Conservation (phyloP, 2,113 vertebrate genomes). For the Pardalotus punctatus region DNA sequence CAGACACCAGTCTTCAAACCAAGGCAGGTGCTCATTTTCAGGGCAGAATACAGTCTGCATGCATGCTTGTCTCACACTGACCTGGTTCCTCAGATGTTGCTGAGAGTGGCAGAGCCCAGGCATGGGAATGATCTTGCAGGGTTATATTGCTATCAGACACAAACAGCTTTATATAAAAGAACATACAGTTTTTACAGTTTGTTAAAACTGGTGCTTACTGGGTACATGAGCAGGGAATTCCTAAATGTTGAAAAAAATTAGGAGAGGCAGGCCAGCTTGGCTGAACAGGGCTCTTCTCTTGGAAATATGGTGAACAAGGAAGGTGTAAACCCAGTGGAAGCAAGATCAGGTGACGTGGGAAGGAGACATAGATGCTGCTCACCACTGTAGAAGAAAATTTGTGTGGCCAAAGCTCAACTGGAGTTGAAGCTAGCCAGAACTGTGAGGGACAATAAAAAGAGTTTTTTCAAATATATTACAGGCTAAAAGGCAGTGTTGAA, state of each 20-base stretch:
- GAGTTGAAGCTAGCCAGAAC: background rate
- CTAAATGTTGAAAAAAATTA: background rate
- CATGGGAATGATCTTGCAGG: background rate
- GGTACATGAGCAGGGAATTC: background rate
- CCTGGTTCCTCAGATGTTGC: background rate
- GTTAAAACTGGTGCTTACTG: background rate
- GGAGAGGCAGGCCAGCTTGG: accelerated
- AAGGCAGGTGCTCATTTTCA: too few relatives aligned
- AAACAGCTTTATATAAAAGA: background rate
- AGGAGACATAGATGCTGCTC: background rate
- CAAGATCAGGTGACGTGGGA: background rate
- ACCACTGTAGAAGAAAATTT: background rate
- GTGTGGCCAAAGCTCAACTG: background rate
- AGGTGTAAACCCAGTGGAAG: background rate
- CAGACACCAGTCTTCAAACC: too few relatives aligned
- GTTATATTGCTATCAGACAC: background rate
- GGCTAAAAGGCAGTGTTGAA: background rate
- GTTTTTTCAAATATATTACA: background rate
- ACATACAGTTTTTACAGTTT: background rate
- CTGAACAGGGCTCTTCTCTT: background rate
- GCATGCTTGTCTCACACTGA: background rate
- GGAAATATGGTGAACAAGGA: background rate
- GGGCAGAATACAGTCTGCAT: background rate
- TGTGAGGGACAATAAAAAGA: background rate
- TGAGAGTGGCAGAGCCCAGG: background rate